Evolutionary conservation across 2,888 invertebrate species (phyloP).

Genomic region (Drosophila subsilvestris): DNA sequence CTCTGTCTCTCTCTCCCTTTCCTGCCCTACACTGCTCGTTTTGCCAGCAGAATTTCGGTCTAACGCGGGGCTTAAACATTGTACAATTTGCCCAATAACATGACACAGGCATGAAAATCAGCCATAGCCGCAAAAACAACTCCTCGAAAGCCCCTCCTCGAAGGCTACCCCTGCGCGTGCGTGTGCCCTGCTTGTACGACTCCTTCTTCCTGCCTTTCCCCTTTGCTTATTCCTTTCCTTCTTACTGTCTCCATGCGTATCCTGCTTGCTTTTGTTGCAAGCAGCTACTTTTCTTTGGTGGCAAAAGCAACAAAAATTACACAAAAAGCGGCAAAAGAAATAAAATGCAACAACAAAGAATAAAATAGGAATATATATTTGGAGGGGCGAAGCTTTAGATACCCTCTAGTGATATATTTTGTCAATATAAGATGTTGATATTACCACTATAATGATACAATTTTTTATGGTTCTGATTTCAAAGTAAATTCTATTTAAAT

Average conservation of each 20-base stretch:
- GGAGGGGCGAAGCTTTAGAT: neutral
- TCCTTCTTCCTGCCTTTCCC: constrained; percentile 26
- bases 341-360: constrained; percentile 13
- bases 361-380: neutral
- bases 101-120: constrained; percentile 61
- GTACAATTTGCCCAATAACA: constrained; percentile 77
- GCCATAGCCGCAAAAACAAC: constrained; percentile 16
- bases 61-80: constrained; percentile 49
- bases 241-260: neutral
- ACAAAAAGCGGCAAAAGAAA: constrained; percentile 34
- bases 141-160: neutral
- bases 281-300: constrained; percentile 68
- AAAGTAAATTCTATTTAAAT: no score
- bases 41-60: constrained; percentile 44
- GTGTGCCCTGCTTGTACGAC: constrained; percentile 43
- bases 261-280: constrained; percentile 35
- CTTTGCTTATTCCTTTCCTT: neutral
- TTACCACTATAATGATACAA: no score
- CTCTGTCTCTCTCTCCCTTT: constrained; percentile 2
- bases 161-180: constrained; percentile 71
- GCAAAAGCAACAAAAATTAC: constrained; percentile 60
- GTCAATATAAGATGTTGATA: no score
- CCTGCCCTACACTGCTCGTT: neutral
- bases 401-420: neutral
- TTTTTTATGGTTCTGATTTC: no score